Evolutionary conservation across 2,888 invertebrate genomes (phyloP), one percentile per base, ranked within the genome.

Genomic region (Halictus ligatus): DNA sequence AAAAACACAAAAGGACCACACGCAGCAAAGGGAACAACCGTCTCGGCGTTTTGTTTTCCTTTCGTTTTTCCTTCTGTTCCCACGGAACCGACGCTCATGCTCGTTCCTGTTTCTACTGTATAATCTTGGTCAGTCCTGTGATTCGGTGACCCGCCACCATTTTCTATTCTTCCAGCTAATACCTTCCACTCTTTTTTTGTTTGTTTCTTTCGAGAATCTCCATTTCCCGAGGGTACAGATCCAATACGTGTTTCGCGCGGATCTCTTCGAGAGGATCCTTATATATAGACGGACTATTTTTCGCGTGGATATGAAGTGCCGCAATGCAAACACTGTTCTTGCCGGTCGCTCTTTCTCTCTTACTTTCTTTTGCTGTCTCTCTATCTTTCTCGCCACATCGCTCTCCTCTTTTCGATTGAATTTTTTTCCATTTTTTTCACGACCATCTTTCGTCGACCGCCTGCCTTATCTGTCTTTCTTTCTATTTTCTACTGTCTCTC

Each of bases 91-190:
- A 25, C 50, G 48, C 15, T 72, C 10, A 29, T 2, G 40, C 40
- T 18, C 50, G 60, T 78, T 74, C 74, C 21, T 29, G 29, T 75
- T 72, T 69, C 18, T 78, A 76, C 86, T 89, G 71, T 74, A 87
- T 93, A 92, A 93, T 88, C 93, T 93, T 94, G 93, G 91, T 93
- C 93, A 93, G 93, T 93, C 93, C 93, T 94, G 93, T 75, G 69
- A 69, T 79, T 90, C 88, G 89, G 75, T 79, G 81, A 85, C 81
- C 25, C 29, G 74, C 15, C 54, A 10, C 43, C 35, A 35, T 13
- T n/a, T 29, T 29, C 29, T 12, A 48, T 21, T 48, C 18, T 54
- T 54, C 54, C 18, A 54, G 54, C 54, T 21, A 10, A 54, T 54
- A 54, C 54, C 2, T 3, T 35, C 4, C 35, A 3, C 4, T 35